Percentiles rank a stretch among this genome's conserved stretches.
phyloP scores from a whole-genome alignment of 2,888 invertebrate genomes.

The Harpagoxenus sublaevis region DNA sequence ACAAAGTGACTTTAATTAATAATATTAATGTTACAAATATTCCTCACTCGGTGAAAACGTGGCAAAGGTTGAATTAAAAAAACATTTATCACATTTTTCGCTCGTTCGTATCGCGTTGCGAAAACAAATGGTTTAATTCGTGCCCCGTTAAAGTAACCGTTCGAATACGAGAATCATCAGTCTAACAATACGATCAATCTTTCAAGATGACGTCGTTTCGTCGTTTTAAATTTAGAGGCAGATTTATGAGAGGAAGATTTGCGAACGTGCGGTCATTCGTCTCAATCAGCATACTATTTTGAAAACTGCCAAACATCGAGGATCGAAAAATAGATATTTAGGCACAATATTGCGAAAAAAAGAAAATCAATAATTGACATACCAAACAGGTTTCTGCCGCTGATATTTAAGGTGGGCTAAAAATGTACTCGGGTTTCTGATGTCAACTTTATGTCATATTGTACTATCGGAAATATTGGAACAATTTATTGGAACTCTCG shows the following conservation, averaged over 20 bases:
- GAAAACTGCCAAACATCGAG: neutral
- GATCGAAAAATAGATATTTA: neutral
- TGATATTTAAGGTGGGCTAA: neutral
- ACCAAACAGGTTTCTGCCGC: neutral
- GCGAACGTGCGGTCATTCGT: slow-evolving; percentile 30
- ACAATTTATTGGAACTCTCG: too few species aligned
- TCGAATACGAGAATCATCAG: slow-evolving; percentile 13
- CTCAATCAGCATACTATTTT: slow-evolving; percentile 44
- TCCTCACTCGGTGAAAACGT: neutral
- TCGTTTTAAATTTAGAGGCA: slow-evolving; percentile 48
- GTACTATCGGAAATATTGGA: neutral
- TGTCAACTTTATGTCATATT: neutral
- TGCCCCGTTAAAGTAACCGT: neutral
- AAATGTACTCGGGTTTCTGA: neutral
- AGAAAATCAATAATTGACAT: neutral
- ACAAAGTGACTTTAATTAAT: slow-evolving; percentile 21
- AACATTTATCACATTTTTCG: neutral
- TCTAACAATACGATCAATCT: slow-evolving; percentile 36
- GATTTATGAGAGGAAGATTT: slow-evolving; percentile 37
- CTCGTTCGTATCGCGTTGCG: neutral
- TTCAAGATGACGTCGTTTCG: slow-evolving; percentile 21
- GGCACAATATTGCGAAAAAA: neutral
- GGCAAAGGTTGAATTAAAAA: neutral
- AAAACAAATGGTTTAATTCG: slow-evolving; percentile 2
- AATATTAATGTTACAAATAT: slow-evolving; percentile 20